Base-by-base conservation (phyloP, 2,888 invertebrate genomes). In the Sinelater perroti region DNA sequence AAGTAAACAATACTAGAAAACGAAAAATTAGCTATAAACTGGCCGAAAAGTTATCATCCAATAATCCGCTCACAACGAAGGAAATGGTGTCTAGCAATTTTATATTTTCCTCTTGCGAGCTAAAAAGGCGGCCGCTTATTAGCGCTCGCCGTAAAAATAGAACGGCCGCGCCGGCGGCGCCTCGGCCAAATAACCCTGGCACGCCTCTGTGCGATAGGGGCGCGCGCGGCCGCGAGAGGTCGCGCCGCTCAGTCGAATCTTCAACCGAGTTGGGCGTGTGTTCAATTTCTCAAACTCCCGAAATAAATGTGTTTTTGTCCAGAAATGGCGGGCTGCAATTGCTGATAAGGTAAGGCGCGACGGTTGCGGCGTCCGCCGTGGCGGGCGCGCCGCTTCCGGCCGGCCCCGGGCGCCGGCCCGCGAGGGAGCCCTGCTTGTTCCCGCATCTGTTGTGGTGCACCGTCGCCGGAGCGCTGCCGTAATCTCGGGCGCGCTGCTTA, bases 221-320 rank as follows among this genome's bases (percentile, higher is more conserved):
- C 6, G 28, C 42, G 31, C 31, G 26, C 47, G 20, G 50, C 55
- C 68, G 65, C 52, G 51, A 70, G 72, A 67, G 60, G 63, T 66
- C 69, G 68, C 66, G 65, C 70, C 72, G 73, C 65, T 68, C 71
- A 75, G 75, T 73, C 69, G 68, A 68, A 72, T 69, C 54, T 71
- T 68, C 66, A 70, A 72, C 72, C 71, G 70, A 72, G 72, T 70
- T 76, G 77, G 77, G 77, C 76, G 77, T 77, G 77, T 76, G 70
- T 69, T 68, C 64, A 64, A 64, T 63, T 63, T 68, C 65, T 64
- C 63, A 68, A 68, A 66, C 63, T 67, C 68, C 65, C 61, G 65
- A 68, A 65, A 61, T 70, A 71, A 72, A 70, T 71, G 71, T 74
- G 73, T 72, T 72, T 74, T 70, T 75, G 72, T 70, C 71, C 67